Evolutionary conservation across 2,113 vertebrate genomes (phyloP), one percentile per base, ranked within the genome.

Genomic region (Misgurnus mizolepis): DNA sequence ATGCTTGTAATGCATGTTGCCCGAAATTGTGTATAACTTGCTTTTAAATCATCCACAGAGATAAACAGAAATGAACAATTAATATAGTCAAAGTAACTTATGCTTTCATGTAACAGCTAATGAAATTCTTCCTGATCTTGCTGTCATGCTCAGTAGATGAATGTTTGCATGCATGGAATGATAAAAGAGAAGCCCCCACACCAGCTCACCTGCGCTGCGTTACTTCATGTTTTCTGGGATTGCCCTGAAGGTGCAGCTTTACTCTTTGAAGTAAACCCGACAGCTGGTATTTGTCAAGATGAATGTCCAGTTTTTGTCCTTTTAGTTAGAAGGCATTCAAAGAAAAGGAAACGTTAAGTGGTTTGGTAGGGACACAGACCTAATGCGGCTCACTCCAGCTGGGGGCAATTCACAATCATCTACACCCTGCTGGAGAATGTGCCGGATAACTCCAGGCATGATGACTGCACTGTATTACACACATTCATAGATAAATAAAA

Each of bases 201-300:
- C 80, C 62, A 78, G 82, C 68, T 72, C 66, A 91, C 88, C 87
- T 89, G 89, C 80, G 84, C 82, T 75, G 73, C 85, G 86, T 90
- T 89, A 82, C 88, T 79, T 89, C 79, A 79, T 78, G 83, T 81
- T 83, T 83, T 68, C 81, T 72, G 78, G 49, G 80, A 88, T 53
- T 85, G 75, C 69, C 88, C 89, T 86, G 64, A 78, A 90, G 88
- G 86, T 81, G 82, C 83, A n/a, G 80, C 86, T 17, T 8, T 53
- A 41, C 70, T 66, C 86, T 91, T 89, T 86, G 83, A 89, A 89
- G 86, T 88, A 79, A 89, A 80, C 49, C 80, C 50, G 61, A 75
- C 90, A 93, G 89, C 89, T 91, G 90, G 84, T 83, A 87, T 88
- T 89, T 89, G 88, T 92, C 88, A 90, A 86, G 87, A 88, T 84